phyloP scores from a whole-genome alignment of 2,888 invertebrate genomes.

The Hetaerina titia region DNA sequence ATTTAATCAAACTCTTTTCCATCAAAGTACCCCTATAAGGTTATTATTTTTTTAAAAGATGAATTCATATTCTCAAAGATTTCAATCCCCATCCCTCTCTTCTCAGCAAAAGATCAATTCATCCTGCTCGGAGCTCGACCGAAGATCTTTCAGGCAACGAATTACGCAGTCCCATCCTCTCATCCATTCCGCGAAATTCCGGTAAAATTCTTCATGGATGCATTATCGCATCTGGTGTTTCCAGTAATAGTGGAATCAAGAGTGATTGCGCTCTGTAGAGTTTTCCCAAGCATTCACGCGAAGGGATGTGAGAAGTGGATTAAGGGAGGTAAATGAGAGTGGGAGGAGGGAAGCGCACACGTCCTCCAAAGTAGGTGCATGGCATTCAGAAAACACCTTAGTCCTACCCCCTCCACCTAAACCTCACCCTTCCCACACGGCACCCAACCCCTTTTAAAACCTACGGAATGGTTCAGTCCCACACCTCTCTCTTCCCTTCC shows the following conservation, averaged over 20 bases:
- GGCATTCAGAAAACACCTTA: background rate
- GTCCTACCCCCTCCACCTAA: too few relatives aligned
- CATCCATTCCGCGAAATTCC: background rate
- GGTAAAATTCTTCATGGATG: background rate
- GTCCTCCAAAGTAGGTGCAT: background rate
- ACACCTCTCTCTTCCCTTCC: slow-evolving; percentile 40
- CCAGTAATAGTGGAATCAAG: background rate
- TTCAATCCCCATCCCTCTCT: background rate
- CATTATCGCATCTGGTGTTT: background rate
- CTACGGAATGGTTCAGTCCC: background rate
- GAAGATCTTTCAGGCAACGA: background rate
- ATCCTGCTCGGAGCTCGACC: background rate
- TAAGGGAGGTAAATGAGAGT: background rate
- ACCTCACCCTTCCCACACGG: background rate
- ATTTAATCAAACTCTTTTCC: too few relatives aligned
- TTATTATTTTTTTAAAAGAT: too few relatives aligned
- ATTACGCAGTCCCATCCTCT: background rate
- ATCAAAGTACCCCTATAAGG: too few relatives aligned
- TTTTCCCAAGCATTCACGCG: background rate
- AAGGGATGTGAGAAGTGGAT: too few relatives aligned
- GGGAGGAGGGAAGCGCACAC: background rate
- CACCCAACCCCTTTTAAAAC: background rate
- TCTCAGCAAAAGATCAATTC: background rate
- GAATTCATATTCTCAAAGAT: background rate
- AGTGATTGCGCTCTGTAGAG: background rate